A percentile compares a stretch with the other conserved stretches of the same genome.
These are phyloP conservation scores for Sterna hirundo DNA, from an alignment of 2,113 vertebrate species.

Conservation along the genomic window DNA sequence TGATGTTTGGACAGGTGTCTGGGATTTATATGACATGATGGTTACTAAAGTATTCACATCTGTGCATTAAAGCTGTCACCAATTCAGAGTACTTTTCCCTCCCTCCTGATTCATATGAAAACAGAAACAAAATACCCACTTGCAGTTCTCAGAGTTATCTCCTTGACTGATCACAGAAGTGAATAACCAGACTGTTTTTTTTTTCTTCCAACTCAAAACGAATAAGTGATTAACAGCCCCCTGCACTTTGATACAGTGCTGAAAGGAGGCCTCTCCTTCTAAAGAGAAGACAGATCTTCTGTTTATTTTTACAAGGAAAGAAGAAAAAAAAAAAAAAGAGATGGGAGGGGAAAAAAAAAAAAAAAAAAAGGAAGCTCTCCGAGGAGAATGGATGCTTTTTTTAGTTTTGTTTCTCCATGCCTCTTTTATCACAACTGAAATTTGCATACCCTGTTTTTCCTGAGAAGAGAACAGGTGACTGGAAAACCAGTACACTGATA, in stretches of 20 bases:
- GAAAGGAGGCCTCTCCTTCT: background rate
- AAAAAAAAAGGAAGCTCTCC: background rate
- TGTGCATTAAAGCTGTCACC: background rate
- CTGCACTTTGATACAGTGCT: background rate
- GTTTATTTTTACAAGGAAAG: background rate
- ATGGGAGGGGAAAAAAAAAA: background rate
- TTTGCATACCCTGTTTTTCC: background rate
- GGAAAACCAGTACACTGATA: background rate
- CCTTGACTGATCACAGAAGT: background rate
- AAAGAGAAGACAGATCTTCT: background rate
- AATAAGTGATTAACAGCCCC: background rate
- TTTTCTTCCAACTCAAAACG: background rate
- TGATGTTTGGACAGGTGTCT: conserved; percentile 31
- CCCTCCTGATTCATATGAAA: background rate
- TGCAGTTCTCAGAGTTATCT: background rate
- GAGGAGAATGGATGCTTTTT: background rate
- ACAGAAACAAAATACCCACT: background rate
- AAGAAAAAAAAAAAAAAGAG: no score
- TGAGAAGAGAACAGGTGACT: background rate
- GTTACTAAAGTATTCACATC: background rate
- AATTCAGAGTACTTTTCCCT: background rate
- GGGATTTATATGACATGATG: background rate
- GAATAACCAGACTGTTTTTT: background rate
- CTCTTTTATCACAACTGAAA: background rate
- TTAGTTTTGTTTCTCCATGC: background rate